phyloP scores from a whole-genome alignment of 2,113 vertebrate genomes.

The Leucopsar rothschildi region DNA sequence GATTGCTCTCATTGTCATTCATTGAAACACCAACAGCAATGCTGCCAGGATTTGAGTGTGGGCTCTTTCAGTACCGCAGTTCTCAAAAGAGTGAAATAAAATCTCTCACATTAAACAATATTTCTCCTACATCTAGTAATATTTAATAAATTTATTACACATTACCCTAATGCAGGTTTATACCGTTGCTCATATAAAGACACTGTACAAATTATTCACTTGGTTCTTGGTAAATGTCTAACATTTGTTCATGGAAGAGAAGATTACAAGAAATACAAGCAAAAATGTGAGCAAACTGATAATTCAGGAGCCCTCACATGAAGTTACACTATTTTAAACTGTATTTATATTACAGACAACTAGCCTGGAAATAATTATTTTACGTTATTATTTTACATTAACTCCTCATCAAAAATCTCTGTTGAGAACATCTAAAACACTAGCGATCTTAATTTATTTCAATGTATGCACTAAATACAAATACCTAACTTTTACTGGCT shows the following conservation, averaged over 20 bases:
- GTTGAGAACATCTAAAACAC: background rate
- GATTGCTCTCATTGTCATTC: background rate
- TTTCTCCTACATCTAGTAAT: background rate
- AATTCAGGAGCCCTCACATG: background rate
- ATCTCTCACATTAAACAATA: background rate
- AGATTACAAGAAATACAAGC: background rate
- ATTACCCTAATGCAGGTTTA: background rate
- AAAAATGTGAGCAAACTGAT: background rate
- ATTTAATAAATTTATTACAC: background rate
- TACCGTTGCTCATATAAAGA: background rate
- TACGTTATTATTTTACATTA: background rate
- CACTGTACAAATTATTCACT: background rate
- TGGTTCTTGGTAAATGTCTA: background rate
- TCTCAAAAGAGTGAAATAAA: background rate
- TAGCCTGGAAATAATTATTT: background rate
- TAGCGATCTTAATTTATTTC: background rate
- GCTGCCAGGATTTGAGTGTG: background rate
- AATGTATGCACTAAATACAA: background rate
- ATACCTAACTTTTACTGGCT: background rate
- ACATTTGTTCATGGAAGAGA: background rate
- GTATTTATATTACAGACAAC: background rate
- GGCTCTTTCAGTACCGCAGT: background rate
- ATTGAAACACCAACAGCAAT: conserved; percentile 28
- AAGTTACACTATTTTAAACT: background rate
- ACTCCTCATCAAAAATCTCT: background rate